Base-by-base conservation (phyloP, 1,140 invertebrate genomes). In the Capitella teleta region DNA sequence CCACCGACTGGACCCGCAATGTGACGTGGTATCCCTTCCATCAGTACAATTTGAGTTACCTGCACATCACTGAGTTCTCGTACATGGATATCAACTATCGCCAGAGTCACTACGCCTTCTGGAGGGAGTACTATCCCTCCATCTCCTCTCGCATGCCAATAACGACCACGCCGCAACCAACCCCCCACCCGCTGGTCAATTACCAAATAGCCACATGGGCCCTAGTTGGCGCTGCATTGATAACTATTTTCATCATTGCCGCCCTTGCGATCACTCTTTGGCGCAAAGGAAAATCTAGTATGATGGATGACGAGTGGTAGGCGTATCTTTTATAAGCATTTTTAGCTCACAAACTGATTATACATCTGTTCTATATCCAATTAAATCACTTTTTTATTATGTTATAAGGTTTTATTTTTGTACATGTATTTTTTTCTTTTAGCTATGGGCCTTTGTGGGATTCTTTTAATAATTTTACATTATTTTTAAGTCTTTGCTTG, bases 61-160 rank as follows among this genome's bases (percentile, higher is more conserved):
- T 0, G 74, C 73, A 48, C 76, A 77, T 19, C 84, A 84, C 0
- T 14, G 53, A 37, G 18, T 47, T 53, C 47, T 59, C 51, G n/a
- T 50, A 56, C 23, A 85, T 93, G 55, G 70, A 82, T 57, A 77
- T 84, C 42, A 91, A 93, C 70, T 94, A 88, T 71, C 75, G 87
- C 42, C 88, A 93, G 70, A 87, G 85, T 0, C 85, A 93, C 69
- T 81, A 82, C 48, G 87, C 88, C 3, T 95, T 94, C 73, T 95
- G 90, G 90, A 83, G 77, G 1, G 76, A 79, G 42, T 94, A 93
- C 67, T 56, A 44, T 45, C 54, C 50, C 1, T 24, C 46, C 6
- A 24, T 53, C 18, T 38, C 47, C 19, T 8, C 25, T 21, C 32
- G 37, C 16, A 26, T 19, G n/a, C 52, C 52, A 52, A 45, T 52